Evolutionary conservation across 2,888 invertebrate species (phyloP), one percentile per base, ranked within the genome.

Genomic region (Volucella inanis): DNA sequence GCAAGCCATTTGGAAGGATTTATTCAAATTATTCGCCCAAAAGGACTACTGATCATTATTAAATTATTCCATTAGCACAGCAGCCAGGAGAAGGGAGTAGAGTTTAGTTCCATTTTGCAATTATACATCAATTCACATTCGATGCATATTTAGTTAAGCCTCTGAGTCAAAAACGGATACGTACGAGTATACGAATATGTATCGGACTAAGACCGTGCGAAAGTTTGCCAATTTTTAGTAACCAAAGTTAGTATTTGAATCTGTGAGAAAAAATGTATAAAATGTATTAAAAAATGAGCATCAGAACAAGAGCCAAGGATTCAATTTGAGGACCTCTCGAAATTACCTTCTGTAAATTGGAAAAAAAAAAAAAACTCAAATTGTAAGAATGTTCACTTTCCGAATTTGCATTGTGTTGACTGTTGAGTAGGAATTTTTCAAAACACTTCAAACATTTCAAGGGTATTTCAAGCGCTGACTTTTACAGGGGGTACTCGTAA

Each of bases 1-100:
- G 86, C 82, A 77, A 81, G 77, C 86, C 86, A 86, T 72, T 82
- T 45, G 82, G 86, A 86, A 86, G 86, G 86, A 81, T 82, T 82
- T 78, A 86, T 82, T 86, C 81, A 77, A 86, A 82, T 64, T 72
- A 62, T 59, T 79, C 80, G 59, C 79, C 64, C 64, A 22, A 72
- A 83, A 68, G 62, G 55, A 74, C 64, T 76, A 6, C 68, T 85
- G 81, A 81, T 71, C 80, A 80, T 81, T 80, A 85, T 81, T 86
- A 76, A 86, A 82, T 86, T 82, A 76, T 75, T 54, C 64, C 79
- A 79, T 84, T 84, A 84, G 79, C 76, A 79, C 67, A 41, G 68
- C 39, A 45, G 22, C n/a, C 39, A 47, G 65, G 49, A 57, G 43
- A 54, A 43, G 49, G 15, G 11, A 6, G 31, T 31, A 31, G 4